Conservation (phyloP, 2,797 vertebrate species). For the Dendrocincla fuliginosa region DNA sequence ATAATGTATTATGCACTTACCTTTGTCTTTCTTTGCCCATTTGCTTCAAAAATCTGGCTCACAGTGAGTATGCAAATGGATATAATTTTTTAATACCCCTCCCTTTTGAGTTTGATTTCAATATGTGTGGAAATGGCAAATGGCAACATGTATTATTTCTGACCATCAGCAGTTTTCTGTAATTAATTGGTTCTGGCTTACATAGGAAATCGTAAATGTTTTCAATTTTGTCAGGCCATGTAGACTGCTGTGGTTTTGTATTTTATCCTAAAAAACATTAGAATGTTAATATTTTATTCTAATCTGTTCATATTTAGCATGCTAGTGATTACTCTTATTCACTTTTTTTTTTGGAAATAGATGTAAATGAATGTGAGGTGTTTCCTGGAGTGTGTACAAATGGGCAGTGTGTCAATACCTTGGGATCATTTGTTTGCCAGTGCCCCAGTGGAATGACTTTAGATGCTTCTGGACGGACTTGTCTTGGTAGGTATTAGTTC, state of each 20-base stretch:
- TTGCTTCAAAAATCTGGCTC: constrained; percentile 4
- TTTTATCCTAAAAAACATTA: not conserved
- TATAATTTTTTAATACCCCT: not conserved
- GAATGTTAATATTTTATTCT: not conserved
- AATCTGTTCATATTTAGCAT: not conserved
- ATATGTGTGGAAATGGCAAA: not conserved
- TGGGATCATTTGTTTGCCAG: constrained; percentile 93
- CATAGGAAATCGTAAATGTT: not conserved
- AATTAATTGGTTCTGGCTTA: not conserved
- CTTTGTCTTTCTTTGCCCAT: not conserved
- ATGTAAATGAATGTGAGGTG: constrained; percentile 95
- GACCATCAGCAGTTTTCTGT: not conserved
- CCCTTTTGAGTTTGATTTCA: not conserved
- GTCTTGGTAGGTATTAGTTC: constrained; percentile 84
- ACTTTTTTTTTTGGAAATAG: constrained; percentile 71
- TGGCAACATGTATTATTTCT: not conserved
- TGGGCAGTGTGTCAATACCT: constrained; percentile 90
- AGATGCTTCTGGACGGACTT: constrained; percentile 90
- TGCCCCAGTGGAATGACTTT: constrained; percentile 94
- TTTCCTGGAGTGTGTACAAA: constrained; percentile 95
- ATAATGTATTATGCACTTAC: not conserved
- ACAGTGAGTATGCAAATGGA: not conserved
- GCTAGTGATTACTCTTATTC: not conserved
- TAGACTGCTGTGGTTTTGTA: not conserved
- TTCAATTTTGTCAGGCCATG: not conserved